phyloP scores from a whole-genome alignment of 2,888 invertebrate species.

The Plagodis pulveraria region DNA sequence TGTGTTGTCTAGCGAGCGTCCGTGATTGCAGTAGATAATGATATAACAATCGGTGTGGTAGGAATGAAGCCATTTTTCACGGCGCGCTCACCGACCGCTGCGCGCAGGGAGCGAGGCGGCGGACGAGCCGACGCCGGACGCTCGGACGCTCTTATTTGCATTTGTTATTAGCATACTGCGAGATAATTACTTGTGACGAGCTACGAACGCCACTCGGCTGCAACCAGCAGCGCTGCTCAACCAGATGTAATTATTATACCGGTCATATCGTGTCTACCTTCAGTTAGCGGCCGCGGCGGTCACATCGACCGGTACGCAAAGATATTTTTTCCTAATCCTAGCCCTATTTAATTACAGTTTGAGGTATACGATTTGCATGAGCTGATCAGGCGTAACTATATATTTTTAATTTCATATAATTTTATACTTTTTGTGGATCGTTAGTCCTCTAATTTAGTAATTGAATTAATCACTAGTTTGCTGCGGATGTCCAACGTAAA shows the following conservation, averaged over 20 bases:
- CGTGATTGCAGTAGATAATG: slow-evolving; percentile 30
- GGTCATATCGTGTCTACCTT: slow-evolving; percentile 49
- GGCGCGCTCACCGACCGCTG: slow-evolving; percentile 40
- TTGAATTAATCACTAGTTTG: slow-evolving; percentile 66
- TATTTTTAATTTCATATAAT: slow-evolving; percentile 35
- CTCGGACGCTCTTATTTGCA: slow-evolving; percentile 69
- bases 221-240: slow-evolving; percentile 47
- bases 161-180: slow-evolving; percentile 74
- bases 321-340: slow-evolving; percentile 34
- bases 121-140: slow-evolving; percentile 40
- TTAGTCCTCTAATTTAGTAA: slow-evolving; percentile 61
- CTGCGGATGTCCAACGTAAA: slow-evolving; percentile 66
- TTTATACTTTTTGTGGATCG: slow-evolving; percentile 38
- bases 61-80: slow-evolving; percentile 75
- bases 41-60: slow-evolving; percentile 29
- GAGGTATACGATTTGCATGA: slow-evolving; percentile 47
- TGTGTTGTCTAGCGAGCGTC: slow-evolving; percentile 28
- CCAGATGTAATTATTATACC: slow-evolving; percentile 59
- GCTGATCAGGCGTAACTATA: slow-evolving; percentile 37
- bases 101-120: slow-evolving; percentile 40
- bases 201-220: slow-evolving; percentile 54
- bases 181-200: slow-evolving; percentile 78
- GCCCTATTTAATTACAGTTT: slow-evolving; percentile 43
- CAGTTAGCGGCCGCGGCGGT: slow-evolving; percentile 39
- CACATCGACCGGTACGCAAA: slow-evolving; percentile 31